Base-by-base conservation (phyloP, 2,113 vertebrate genomes). In the Ibidorhyncha struthersii region DNA sequence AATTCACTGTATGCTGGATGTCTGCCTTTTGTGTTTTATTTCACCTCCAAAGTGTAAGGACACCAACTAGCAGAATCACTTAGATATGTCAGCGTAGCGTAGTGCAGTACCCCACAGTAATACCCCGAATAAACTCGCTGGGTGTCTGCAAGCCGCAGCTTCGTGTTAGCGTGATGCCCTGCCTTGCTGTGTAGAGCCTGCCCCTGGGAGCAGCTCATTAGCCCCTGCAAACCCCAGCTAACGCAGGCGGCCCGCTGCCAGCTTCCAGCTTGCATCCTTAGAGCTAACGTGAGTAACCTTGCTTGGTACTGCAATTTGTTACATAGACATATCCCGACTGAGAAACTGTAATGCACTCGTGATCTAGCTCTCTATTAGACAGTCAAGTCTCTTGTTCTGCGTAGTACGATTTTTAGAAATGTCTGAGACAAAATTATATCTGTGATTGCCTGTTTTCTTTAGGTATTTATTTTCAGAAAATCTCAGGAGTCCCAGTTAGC, bases 101-200 rank as follows among this genome's bases (percentile, higher is more conserved):
- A 17, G 16, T 45, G 59, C 21, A 52, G 29, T 21, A 30, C 18
- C 36, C 30, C 15, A 36, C 23, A 41, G 3, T 6, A 69, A 12
- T 16, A 66, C 4, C 47, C 29, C 6, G 5, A 29, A 67, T 8
- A 14, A 71, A 32, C 58, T 52, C 7, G 3, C 16, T 2, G 17
- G 6, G 8, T 63, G 56, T 23, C 12, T 72, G 62, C 34, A 71
- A 61, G 21, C 11, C 1, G 3, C 16, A 86, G 36, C 10, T 5
- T 77, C 1, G 1, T 0, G 5, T 27, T 30, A 15, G 5, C 34
- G 58, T 0, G 1, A 22, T 66, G 41, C 10, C 11, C 21, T 79
- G 47, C 26, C 30, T 32, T 62, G 70, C 36, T 4, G 13, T 4
- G 6, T 14, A 36, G 5, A 79, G 9, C 29, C 14, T 30, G 21